These are phyloP conservation scores for Daphoenositta chrysoptera DNA, from an alignment of 2,113 vertebrate species.

Conservation along the genomic window DNA sequence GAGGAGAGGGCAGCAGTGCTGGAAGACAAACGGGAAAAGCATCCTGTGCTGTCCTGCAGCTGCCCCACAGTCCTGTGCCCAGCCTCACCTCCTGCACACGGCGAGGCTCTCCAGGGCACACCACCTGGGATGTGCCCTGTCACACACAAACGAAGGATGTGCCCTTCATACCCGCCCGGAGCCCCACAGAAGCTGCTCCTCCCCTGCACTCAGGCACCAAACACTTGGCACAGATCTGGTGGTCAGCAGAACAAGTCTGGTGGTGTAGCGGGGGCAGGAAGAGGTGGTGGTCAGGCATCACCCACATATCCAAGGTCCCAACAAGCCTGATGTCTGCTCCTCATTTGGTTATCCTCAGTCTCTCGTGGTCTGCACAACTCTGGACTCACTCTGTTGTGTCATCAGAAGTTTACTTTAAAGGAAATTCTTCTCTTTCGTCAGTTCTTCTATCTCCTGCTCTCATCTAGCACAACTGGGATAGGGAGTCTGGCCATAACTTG, in stretches of 20 bases:
- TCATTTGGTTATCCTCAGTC: neutral
- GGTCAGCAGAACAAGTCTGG: neutral
- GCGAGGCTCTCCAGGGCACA: neutral
- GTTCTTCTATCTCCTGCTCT: neutral
- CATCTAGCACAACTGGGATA: neutral
- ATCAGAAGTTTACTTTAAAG: neutral
- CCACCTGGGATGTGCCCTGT: neutral
- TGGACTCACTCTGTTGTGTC: neutral
- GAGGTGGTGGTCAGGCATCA: neutral
- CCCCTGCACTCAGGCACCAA: neutral
- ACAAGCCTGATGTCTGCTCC: neutral
- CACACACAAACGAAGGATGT: rapidly evolving
- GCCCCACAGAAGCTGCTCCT: neutral
- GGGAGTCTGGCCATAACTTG: neutral
- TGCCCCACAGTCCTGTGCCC: neutral
- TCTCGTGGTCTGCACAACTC: neutral
- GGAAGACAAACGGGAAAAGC: neutral
- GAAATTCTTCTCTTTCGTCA: neutral
- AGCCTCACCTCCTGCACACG: neutral
- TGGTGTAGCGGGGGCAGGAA: neutral
- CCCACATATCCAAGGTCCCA: neutral
- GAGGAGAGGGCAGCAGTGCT: neutral
- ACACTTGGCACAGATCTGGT: neutral
- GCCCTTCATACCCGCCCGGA: neutral
- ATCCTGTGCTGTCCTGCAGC: neutral